Base-by-base conservation (phyloP, 1,140 invertebrate species). In the Drosophila miranda region DNA sequence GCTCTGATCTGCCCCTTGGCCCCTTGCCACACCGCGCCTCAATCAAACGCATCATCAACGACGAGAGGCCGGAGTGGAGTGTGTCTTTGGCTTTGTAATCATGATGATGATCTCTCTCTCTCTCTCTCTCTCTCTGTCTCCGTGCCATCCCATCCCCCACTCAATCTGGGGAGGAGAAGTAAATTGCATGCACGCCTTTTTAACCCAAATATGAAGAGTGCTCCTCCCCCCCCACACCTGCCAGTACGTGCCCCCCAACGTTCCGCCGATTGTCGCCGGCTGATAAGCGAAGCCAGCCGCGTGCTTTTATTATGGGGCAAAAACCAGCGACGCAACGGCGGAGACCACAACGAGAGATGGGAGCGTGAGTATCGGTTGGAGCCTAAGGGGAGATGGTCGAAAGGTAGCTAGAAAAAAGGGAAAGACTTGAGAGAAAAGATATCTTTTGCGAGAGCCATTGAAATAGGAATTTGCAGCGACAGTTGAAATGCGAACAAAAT, bases 171-270 rank as follows among this genome's bases (percentile, higher is more conserved):
- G 44, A 26, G 23, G 23, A 23, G 62, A 52, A 77, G 70, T 78
- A 82, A 82, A 82, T 82, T 82, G 78, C 78, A 70, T 82, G 79
- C 74, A 82, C 78, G 78, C 78, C 78, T 82, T 75, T 83, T 83
- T 82, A 82, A 82, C 78, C 78, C 79, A 82, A 82, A 83, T 82
- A 83, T 71, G 57, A 78, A 48, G 56, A 66, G 42, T 51, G 46
- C 58, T 26, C 48, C 41, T 46, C 30, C 30, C 21, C 38, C 46
- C 26, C 41, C 53, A 28, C 16, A 42, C 58, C 7, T 14, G 7
- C 8, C 23, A 26, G 30, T 30, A 30, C 30, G 30, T 41, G 42
- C 13, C 48, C 16, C 26, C 11, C 50, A 30, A 38, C 41, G 53
- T 51, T 70, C 46, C 44, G 64, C 46, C 42, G 79, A 83, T 84